Conservation (phyloP, 1,140 invertebrate species). For the Propsilocerus akamusi region DNA sequence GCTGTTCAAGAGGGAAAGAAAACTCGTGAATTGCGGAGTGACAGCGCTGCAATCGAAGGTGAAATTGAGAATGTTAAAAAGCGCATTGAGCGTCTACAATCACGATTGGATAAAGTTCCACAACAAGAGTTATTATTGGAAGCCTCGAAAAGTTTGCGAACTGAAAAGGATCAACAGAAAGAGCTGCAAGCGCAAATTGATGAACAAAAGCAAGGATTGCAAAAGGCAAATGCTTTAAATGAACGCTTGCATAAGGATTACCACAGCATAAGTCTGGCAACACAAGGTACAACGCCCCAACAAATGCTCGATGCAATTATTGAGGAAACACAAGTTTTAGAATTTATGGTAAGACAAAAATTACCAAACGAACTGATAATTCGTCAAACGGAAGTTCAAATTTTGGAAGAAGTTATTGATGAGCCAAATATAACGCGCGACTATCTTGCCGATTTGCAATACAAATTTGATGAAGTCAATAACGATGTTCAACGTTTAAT, state of each 20-base stretch:
- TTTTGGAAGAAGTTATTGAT: constrained; percentile 44
- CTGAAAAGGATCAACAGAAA: constrained; percentile 52
- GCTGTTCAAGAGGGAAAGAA: constrained; percentile 36
- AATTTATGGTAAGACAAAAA: constrained; percentile 59
- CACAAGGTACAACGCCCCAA: constrained; percentile 9
- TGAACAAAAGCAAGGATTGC: constrained; percentile 30
- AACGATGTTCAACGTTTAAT: constrained; percentile 37
- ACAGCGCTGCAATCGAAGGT: constrained; percentile 68
- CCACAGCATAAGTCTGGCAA: constrained; percentile 17
- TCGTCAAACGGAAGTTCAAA: constrained; percentile 42
- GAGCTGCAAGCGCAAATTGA: constrained; percentile 43
- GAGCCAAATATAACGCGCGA: constrained; percentile 46
- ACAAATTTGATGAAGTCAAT: constrained; percentile 38
- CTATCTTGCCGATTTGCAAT: constrained; percentile 41
- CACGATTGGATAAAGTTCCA: constrained; percentile 15
- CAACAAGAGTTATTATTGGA: constrained; percentile 29
- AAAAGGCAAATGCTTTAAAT: constrained; percentile 31
- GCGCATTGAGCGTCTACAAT: constrained; percentile 39
- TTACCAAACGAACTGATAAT: constrained; percentile 48
- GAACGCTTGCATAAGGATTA: constrained; percentile 18
- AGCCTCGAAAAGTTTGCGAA: constrained; percentile 42
- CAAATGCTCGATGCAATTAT: constrained; percentile 12
- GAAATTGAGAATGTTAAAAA: constrained; percentile 69
- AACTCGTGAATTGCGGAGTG: constrained; percentile 40
- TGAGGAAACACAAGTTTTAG: constrained; percentile 58